These are phyloP conservation scores for Penaeus japonicus DNA, from an alignment of 1,140 invertebrate species.

Conservation along the genomic window DNA sequence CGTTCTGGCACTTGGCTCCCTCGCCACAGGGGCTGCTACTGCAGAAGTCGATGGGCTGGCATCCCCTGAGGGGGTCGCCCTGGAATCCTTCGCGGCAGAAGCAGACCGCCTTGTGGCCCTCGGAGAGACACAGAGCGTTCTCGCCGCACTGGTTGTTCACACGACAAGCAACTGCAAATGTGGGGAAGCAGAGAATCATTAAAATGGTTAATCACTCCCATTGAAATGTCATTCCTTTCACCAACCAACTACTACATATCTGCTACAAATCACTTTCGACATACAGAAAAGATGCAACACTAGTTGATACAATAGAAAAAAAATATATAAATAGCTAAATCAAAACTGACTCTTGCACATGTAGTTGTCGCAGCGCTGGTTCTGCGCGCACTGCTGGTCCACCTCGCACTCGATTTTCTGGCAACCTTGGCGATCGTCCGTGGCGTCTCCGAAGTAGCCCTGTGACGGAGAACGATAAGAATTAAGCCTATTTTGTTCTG, in stretches of 20 bases:
- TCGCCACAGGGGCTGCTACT: conserved; percentile 80
- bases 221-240: not conserved
- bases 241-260: not conserved
- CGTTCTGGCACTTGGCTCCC: conserved; percentile 82
- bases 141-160: conserved; percentile 80
- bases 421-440: conserved; percentile 68
- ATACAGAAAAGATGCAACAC: not conserved
- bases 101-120: conserved; percentile 79
- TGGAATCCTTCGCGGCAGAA: conserved; percentile 87
- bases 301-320: not conserved
- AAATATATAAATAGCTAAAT: not conserved
- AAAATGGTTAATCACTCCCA: not conserved
- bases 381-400: conserved; percentile 76
- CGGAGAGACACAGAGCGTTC: conserved; percentile 83
- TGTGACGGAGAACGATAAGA: conserved; percentile 65
- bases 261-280: not conserved
- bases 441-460: conserved; percentile 81
- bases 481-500: no score
- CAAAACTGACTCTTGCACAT: conserved; percentile 54
- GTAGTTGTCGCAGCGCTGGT: conserved; percentile 76
- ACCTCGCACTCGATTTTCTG: conserved; percentile 82
- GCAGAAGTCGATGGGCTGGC: conserved; percentile 81
- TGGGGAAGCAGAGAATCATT: not conserved
- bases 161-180: conserved; percentile 77
- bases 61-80: conserved; percentile 76